phyloP scores from a whole-genome alignment of 2,797 vertebrate species.

The Glossophaga mutica region DNA sequence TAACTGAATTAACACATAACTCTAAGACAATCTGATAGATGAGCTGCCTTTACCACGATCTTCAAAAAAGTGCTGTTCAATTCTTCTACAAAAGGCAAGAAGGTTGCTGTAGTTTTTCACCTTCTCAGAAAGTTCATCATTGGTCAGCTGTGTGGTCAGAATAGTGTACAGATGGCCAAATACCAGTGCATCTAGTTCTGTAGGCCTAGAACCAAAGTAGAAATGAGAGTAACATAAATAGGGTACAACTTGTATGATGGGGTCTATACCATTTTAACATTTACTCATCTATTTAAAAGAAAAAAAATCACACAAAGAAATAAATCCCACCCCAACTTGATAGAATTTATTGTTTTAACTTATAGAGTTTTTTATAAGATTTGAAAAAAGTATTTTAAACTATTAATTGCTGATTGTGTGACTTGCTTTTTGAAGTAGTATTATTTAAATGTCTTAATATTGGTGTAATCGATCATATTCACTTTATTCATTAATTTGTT shows the following conservation, averaged over 20 bases:
- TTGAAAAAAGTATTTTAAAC: neutral
- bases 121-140: slow-evolving; percentile 91
- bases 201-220: slow-evolving; percentile 83
- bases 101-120: slow-evolving; percentile 95
- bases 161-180: slow-evolving; percentile 99
- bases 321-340: neutral
- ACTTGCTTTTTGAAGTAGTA: slow-evolving; percentile 17
- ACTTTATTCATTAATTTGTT: slow-evolving; percentile 34
- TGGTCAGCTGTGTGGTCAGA: slow-evolving; percentile 94
- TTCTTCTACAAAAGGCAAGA: slow-evolving; percentile 93
- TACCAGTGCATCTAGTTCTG: slow-evolving; percentile 93
- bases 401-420: neutral
- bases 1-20: slow-evolving; percentile 62
- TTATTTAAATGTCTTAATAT: neutral
- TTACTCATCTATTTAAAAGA: slow-evolving; percentile 33
- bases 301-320: slow-evolving; percentile 39
- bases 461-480: neutral
- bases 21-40: slow-evolving; percentile 75
- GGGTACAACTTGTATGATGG: neutral
- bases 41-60: slow-evolving; percentile 83
- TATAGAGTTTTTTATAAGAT: neutral
- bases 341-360: slow-evolving; percentile 8
- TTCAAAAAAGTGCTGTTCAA: slow-evolving; percentile 96
- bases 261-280: neutral
- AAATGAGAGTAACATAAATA: neutral